These are phyloP conservation scores for Amphiprion percula DNA, from an alignment of 2,113 vertebrate species.

Conservation along the genomic window DNA sequence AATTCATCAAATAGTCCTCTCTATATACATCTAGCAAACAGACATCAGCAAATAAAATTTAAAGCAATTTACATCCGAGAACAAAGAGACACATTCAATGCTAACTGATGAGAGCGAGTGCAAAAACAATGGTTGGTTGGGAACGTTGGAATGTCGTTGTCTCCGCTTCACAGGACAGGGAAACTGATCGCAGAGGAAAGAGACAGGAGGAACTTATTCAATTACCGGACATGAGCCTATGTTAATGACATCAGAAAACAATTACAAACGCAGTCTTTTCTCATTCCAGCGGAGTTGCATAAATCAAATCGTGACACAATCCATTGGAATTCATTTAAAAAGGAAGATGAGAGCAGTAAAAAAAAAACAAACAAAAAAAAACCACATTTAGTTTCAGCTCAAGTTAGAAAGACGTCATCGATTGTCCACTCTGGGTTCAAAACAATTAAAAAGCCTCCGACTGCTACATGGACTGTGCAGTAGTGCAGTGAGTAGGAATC, in stretches of 20 bases:
- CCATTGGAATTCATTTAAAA: conserved; percentile 83
- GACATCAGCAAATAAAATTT: conserved; percentile 57
- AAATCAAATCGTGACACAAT: conserved; percentile 83
- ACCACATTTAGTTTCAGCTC: conserved; percentile 58
- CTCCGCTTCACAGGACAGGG: conserved; percentile 62
- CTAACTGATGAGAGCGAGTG: conserved; percentile 73
- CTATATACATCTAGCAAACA: conserved; percentile 69
- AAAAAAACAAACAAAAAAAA: conserved; percentile 24
- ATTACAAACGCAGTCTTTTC: conserved; percentile 82
- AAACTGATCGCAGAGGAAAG: conserved; percentile 75
- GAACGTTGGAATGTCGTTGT: conserved; percentile 82
- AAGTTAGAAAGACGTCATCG: conserved; percentile 70
- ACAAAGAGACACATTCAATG: conserved; percentile 60
- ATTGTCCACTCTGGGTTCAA: conserved; percentile 67
- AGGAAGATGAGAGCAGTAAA: conserved; percentile 68
- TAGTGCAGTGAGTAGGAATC: conserved; percentile 20
- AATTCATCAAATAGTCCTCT: conserved; percentile 59
- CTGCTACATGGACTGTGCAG: conserved; percentile 44
- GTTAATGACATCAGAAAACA: conserved; percentile 80
- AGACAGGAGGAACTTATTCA: conserved; percentile 75
- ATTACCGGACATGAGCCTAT: conserved; percentile 80
- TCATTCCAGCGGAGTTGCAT: conserved; percentile 81
- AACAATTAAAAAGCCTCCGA: conserved; percentile 53
- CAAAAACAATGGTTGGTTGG: conserved; percentile 71
- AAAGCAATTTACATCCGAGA: conserved; percentile 75